These are phyloP conservation scores for Metopolophium dirhodum DNA, from an alignment of 1,140 invertebrate genomes.

Conservation along the genomic window DNA sequence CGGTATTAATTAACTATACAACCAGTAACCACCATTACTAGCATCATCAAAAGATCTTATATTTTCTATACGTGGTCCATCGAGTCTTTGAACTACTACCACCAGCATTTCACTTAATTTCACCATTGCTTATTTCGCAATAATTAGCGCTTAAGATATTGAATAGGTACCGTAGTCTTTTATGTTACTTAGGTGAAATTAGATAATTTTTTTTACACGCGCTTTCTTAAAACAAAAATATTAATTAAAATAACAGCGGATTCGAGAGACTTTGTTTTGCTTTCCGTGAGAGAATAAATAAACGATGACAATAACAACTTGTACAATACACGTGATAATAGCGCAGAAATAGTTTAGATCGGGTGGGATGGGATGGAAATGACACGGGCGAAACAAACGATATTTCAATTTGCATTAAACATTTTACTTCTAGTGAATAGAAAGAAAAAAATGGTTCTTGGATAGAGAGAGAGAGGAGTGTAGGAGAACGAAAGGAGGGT, in stretches of 20 bases:
- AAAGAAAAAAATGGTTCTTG: conserved; percentile 25
- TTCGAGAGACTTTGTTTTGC: not conserved
- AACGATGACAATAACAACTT: conserved; percentile 10
- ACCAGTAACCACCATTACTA: not conserved
- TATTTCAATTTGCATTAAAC: conserved; percentile 55
- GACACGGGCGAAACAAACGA: conserved; percentile 43
- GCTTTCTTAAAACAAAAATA: conserved; percentile 8
- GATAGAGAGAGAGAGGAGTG: not conserved
- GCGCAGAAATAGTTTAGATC: not conserved
- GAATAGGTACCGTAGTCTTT: not conserved
- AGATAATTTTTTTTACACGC: not conserved
- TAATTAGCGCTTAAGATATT: conserved; percentile 8
- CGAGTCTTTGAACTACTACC: conserved; percentile 22
- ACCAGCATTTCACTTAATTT: conserved; percentile 3
- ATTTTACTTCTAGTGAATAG: conserved; percentile 24
- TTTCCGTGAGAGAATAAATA: not conserved
- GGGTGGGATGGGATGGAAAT: not conserved
- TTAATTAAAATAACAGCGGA: conserved; percentile 49
- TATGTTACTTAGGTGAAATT: conserved; percentile 23
- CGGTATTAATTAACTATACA: conserved; percentile 6
- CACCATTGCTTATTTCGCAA: not conserved
- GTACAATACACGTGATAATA: conserved; percentile 21
- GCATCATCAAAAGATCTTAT: conserved; percentile 14
- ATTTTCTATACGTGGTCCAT: not conserved
- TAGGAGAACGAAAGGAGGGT: not conserved